Percentiles rank a stretch among this genome's conserved stretches.
Evolutionary conservation across 2,113 vertebrate genomes (phyloP).

Genomic region (Anguilla japonica): DNA sequence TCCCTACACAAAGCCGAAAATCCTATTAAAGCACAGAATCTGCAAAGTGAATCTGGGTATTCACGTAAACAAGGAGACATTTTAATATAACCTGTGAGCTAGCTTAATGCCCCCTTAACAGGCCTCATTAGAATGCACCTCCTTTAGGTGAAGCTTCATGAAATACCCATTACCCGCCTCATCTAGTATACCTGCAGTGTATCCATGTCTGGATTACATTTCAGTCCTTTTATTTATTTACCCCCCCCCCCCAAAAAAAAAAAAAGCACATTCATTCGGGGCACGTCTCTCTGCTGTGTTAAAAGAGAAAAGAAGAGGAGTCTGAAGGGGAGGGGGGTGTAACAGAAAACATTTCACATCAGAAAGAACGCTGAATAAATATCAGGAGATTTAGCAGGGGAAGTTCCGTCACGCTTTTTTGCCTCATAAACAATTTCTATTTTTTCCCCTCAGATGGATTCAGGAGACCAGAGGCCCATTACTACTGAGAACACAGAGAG

Average conservation of each 20-base stretch:
- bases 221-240: conserved; percentile 7
- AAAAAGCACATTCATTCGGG: conserved; percentile 25
- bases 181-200: conserved; percentile 39
- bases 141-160: conserved; percentile 67
- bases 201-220: conserved; percentile 41
- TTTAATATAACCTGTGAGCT: conserved; percentile 86
- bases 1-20: conserved; percentile 66
- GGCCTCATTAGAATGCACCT: conserved; percentile 58
- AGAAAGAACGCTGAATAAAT: conserved; percentile 72
- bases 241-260: conserved; percentile 19
- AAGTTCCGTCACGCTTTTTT: conserved; percentile 66
- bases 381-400: conserved; percentile 65
- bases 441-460: conserved; percentile 43
- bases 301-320: conserved; percentile 39
- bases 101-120: conserved; percentile 74
- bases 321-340: conserved; percentile 39
- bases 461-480: conserved; percentile 35
- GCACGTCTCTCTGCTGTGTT: conserved; percentile 28
- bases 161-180: conserved; percentile 60
- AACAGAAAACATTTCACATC: conserved; percentile 57
- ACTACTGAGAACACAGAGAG: too few species aligned
- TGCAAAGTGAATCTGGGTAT: conserved; percentile 84
- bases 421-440: conserved; percentile 70
- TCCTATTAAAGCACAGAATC: conserved; percentile 86
- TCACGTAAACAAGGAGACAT: conserved; percentile 82